A percentile compares a stretch with the other conserved stretches of the same genome.
phyloP scores from a whole-genome alignment of 2,113 vertebrate species.

The Centropus bengalensis region DNA sequence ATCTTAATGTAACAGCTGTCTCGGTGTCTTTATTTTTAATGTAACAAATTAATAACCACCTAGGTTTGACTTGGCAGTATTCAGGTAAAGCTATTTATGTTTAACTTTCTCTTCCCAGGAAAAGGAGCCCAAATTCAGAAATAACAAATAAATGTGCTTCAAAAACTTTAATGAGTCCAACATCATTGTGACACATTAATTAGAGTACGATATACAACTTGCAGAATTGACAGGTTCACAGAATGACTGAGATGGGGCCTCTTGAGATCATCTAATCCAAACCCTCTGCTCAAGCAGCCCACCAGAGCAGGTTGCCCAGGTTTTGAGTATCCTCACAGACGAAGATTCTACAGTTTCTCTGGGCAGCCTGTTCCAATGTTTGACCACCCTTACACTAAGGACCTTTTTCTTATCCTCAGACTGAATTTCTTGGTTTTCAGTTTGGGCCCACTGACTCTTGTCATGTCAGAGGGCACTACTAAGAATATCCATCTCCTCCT shows the following conservation, averaged over 20 bases:
- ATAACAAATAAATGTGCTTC: neutral
- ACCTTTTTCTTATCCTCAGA: neutral
- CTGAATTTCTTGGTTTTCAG: neutral
- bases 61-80: neutral
- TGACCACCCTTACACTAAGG: neutral
- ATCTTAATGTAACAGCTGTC: neutral
- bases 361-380: neutral
- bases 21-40: neutral
- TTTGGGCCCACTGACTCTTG: neutral
- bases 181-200: neutral
- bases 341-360: neutral
- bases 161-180: neutral
- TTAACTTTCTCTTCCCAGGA: neutral
- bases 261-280: neutral
- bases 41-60: neutral
- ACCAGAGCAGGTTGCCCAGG: neutral
- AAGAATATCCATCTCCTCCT: neutral
- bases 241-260: neutral
- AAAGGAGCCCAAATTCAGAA: neutral
- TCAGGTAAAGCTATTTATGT: neutral
- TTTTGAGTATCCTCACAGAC: neutral
- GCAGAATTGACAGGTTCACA: neutral
- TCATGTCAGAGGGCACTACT: neutral
- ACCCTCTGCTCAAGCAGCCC: neutral
- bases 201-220: neutral